Conservation (phyloP, 2,113 vertebrate genomes). For the Indri indri region DNA sequence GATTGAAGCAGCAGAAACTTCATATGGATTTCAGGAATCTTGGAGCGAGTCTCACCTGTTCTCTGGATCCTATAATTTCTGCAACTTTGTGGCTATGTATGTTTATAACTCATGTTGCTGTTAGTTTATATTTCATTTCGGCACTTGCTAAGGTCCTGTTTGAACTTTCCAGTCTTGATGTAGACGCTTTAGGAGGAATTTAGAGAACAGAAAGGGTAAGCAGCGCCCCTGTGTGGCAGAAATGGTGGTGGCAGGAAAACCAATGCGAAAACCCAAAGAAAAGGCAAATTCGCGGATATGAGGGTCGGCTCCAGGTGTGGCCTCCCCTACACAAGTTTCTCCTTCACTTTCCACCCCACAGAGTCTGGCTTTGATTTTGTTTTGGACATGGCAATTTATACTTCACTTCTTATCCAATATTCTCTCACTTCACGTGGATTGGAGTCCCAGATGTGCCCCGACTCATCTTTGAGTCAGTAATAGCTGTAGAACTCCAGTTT, state of each 20-base stretch:
- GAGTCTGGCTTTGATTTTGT: background rate
- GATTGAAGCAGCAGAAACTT: background rate
- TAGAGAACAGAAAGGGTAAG: background rate
- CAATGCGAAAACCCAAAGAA: background rate
- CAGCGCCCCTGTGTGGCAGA: background rate
- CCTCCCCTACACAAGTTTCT: background rate
- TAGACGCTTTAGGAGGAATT: background rate
- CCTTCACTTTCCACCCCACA: background rate
- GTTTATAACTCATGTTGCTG: background rate
- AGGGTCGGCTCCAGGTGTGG: background rate
- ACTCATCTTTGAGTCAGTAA: background rate
- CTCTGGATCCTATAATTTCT: background rate
- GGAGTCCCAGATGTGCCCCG: background rate
- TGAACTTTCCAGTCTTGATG: background rate
- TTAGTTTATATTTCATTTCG: background rate
- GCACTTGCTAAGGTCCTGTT: background rate
- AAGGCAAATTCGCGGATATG: fast-evolving
- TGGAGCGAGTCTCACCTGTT: background rate
- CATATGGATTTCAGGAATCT: background rate
- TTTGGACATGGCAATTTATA: background rate
- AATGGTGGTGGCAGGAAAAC: background rate
- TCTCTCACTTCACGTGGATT: background rate
- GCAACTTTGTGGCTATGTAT: background rate
- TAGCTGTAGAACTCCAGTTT: background rate
- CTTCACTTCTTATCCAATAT: background rate